Evolutionary conservation across 2,797 vertebrate genomes (phyloP), one percentile per base, ranked within the genome.

Genomic region (Myotis myotis): DNA sequence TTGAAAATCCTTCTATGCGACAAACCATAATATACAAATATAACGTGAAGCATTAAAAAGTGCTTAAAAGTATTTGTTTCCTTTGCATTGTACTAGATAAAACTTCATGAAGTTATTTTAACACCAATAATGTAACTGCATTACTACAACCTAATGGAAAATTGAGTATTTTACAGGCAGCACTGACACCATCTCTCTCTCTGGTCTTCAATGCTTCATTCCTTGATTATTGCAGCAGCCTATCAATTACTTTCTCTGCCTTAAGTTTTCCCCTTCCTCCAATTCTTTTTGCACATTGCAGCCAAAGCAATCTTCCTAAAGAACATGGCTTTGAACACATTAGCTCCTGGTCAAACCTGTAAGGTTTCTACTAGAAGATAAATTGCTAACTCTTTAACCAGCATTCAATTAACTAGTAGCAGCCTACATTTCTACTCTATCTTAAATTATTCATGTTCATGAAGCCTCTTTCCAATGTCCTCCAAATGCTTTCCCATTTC

Each of bases 361-460:
- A 30, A 81, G 19, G n/a, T 49, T 87, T 72, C 36, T 53, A 76
- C 49, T 20, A 82, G 28, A 83, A 95, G 16, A 78, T 74, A 82
- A 89, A 94, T 88, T 80, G 15, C 83, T 68, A 91, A 96, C 25
- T 86, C 79, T 93, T 82, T 44, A 80, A 60, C 83, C 30, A 89
- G 75, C 30, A 87, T n/a, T 49, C 66, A 93, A 38, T 87, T 83
- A 88, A 95, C n/a, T 71, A 83, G 38, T 25, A 81, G 33, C 51
- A 84, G 53, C 38, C 38, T 53, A 16, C 33, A 75, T 60, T 78
- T 91, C 51, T 44, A 47, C 23, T 84, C 55, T 83, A 87, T 85
- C 55, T 87, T 89, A 76, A 74, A 72, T 89, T 86, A 89, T 66
- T 83, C 71, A 70, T 23, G 22, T 71, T 84, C 76, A 94, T 19